A percentile compares a stretch with the other conserved stretches of the same genome.
phyloP scores from a whole-genome alignment of 1,140 invertebrate species.

The Aleiodes sp. region DNA sequence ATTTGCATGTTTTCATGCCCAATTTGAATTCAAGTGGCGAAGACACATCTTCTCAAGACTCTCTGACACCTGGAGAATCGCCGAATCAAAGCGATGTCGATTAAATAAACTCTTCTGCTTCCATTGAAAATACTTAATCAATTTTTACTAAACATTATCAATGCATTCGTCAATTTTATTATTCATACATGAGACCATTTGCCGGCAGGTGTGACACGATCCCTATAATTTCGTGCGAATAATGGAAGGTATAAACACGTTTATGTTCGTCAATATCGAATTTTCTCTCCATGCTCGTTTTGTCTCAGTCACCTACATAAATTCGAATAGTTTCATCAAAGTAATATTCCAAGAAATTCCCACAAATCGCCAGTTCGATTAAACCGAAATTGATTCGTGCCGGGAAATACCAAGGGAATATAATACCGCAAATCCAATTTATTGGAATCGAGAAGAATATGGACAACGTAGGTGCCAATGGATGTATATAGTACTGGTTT shows the following conservation, averaged over 20 bases:
- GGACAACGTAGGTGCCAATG: background rate
- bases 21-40: constrained; percentile 56
- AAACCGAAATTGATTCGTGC: background rate
- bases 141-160: no score
- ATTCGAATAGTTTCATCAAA: no score
- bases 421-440: background rate
- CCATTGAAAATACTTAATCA: no score
- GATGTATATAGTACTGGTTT: background rate
- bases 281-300: no score
- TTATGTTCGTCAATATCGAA: no score
- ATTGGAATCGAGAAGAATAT: background rate
- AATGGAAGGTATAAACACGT: no score
- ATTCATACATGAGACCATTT: no score
- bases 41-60: constrained; percentile 50
- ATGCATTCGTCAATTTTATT: background rate
- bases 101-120: background rate
- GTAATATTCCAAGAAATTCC: no score
- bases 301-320: no score
- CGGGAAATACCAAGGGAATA: background rate
- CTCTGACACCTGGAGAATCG: constrained; percentile 35
- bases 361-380: background rate
- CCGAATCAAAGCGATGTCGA: background rate
- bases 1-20: constrained; percentile 77
- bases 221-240: no score
- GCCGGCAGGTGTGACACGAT: no score